Conservation (phyloP, 1,140 invertebrate species). For the Contarinia nasturtii region DNA sequence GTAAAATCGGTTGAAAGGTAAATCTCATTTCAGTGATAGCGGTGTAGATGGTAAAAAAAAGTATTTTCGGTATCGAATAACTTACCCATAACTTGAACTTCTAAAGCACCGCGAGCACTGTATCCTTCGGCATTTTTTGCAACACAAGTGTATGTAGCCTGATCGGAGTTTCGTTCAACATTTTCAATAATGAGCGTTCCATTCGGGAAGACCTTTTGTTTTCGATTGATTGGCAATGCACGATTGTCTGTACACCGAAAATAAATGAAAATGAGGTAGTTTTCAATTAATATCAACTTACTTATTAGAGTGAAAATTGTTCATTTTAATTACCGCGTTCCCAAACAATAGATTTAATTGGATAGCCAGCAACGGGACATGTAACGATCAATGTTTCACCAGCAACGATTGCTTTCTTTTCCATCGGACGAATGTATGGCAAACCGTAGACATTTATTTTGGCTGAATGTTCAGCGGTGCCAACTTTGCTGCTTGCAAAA, state of each 20-base stretch:
- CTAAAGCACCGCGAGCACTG: slow-evolving; percentile 64
- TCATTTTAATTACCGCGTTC: slow-evolving; percentile 50
- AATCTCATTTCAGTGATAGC: too few species aligned
- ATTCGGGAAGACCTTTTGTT: slow-evolving; percentile 85
- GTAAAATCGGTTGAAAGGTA: too few species aligned
- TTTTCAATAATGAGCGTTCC: slow-evolving; percentile 87
- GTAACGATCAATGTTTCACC: slow-evolving; percentile 74
- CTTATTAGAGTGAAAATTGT: background rate
- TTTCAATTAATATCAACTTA: slow-evolving; percentile 1
- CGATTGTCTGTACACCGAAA: slow-evolving; percentile 22
- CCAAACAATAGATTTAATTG: slow-evolving; percentile 85
- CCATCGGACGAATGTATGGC: slow-evolving; percentile 77
- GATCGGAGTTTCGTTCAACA: slow-evolving; percentile 77
- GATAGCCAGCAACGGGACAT: slow-evolving; percentile 87
- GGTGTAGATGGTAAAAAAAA: too few species aligned
- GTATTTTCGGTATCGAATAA: slow-evolving; percentile 11
- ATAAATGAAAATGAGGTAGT: too few species aligned
- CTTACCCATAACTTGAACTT: slow-evolving; percentile 94
- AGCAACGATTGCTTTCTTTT: slow-evolving; percentile 85
- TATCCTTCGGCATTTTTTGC: slow-evolving; percentile 80
- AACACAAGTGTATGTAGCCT: slow-evolving; percentile 86
- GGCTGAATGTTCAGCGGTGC: slow-evolving; percentile 65
- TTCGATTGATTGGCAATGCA: slow-evolving; percentile 79
- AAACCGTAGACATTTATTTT: slow-evolving; percentile 83
- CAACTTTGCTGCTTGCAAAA: slow-evolving; percentile 78